These are phyloP conservation scores for Melolontha melolontha DNA, from an alignment of 2,888 invertebrate genomes.

Conservation along the genomic window DNA sequence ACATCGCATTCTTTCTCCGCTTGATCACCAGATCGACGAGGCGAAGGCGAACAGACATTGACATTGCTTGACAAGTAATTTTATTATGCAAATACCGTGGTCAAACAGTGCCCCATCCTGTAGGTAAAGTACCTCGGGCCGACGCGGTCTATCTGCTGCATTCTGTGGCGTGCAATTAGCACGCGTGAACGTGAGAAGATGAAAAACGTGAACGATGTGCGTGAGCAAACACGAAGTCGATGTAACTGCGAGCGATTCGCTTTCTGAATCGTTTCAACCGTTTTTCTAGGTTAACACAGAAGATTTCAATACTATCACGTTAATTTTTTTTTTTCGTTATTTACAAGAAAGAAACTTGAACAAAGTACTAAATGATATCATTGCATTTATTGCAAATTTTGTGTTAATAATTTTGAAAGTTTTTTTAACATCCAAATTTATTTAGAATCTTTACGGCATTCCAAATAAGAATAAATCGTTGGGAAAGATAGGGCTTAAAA, in stretches of 20 bases:
- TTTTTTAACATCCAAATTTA: no score
- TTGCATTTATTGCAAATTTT: no score
- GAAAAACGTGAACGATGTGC: conserved; percentile 51
- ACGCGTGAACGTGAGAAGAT: conserved; percentile 53
- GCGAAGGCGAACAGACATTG: conserved; percentile 38
- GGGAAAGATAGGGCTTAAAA: no score
- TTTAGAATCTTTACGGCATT: no score
- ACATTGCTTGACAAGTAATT: conserved; percentile 41
- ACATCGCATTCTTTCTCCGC: not conserved
- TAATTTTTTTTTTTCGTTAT: no score
- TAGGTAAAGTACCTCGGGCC: conserved; percentile 41
- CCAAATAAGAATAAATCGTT: no score
- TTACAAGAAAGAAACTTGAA: no score
- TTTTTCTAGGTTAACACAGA: no score
- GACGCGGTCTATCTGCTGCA: conserved; percentile 37
- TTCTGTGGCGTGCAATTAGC: conserved; percentile 48
- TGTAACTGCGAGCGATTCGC: conserved; percentile 13
- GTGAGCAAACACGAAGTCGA: conserved; percentile 48
- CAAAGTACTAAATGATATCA: no score
- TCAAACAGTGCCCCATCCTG: conserved; percentile 43
- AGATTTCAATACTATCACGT: no score
- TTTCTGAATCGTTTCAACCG: no score
- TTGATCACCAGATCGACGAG: conserved; percentile 2
- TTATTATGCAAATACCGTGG: conserved; percentile 42
- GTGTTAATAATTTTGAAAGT: no score